Base-by-base conservation (phyloP, 2,888 invertebrate species). In the Drosophila picticornis region DNA sequence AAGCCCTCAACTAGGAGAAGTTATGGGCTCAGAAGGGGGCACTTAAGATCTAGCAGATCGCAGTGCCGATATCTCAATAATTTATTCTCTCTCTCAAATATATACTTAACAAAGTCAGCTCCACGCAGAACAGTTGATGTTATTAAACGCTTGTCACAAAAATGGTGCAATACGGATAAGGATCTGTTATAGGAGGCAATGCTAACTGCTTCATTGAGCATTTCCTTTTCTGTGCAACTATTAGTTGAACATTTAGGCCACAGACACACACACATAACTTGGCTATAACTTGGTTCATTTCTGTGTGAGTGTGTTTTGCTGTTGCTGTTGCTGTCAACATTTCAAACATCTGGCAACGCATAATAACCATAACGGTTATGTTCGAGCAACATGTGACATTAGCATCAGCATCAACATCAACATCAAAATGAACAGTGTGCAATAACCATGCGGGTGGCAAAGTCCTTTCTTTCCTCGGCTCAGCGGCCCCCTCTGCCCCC, bases 301-400 rank as follows among this genome's bases (percentile, higher is more conserved):
- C 19, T 27, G 25, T 27, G 29, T 29, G 11, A 22, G n/a, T 43
- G 11, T 43, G 13, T 22, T 11, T 43, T 43, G 40, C 40, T n/a
- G 10, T 46, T 46, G 16, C 46, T 43, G 40, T 48, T 29, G 31
- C 32, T 57, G 3, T 27, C 32, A 48, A 52, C 72, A 63, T 62
- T 72, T 31, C 27, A 10, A 36, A 55, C 81, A 75, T 53, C 80
- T 69, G 73, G 71, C 73, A 66, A 56, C 67, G 27, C 72, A 72
- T 55, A 63, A 68, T 77, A 81, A 66, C 71, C 80, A 79, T 87
- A 74, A 88, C 65, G 68, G 71, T 84, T 70, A 84, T 87, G 84
- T 76, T 57, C 70, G 48, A 65, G 84, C 88, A 87, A 83, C 83
- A 83, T 83, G 88, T 87, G 83, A 82, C 83, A 82, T 69, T 63